Evolutionary conservation across 2,113 vertebrate species (phyloP), one percentile per base, ranked within the genome.

Genomic region (Elanus axillaris): DNA sequence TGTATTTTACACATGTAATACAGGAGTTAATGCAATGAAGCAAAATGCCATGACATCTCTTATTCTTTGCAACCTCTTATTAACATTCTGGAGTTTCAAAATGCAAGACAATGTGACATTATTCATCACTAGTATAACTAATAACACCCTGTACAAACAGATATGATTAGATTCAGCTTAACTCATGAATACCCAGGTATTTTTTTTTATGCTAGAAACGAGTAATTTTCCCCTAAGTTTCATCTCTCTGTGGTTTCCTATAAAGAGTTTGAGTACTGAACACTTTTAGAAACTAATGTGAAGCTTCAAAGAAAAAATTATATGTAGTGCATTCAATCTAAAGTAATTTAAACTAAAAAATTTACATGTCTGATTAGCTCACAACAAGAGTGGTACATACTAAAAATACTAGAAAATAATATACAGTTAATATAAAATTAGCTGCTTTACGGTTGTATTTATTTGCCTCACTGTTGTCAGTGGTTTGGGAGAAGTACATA

Each of bases 291-390:
- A 92, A 91, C 53, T 36, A 52, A 85, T 75, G 32, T 77, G 64
- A 79, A 97, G 42, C 40, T 77, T 94, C 93, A 93, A 80, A 84
- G 43, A 75, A 60, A 63, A 82, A 97, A 73, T n/a, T 38, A 81
- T 17, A 73, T 79, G 13, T 87, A 68, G n/a, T 14, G 36, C 40
- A 95, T 71, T 55, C 23, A 71, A 52, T 72, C 64, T 90, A 75
- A 94, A 97, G 42, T 93, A 93, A 96, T 94, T 88, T 48, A 48
- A 80, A 63, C 43, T 55, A 73, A 77, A 38, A 76, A 50, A 77
- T 68, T 62, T 29, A 77, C n/a, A 84, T 62, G 63, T 59, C 42
- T 84, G 81, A 56, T 68, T 95, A 96, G 83, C 80, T 85, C 90
- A 86, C 59, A 83, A 72, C 22, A 92, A 80, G 36, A 74, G 16